Evolutionary conservation across 2,888 invertebrate genomes (phyloP).

Genomic region (Nematopogon swammerdamellus): DNA sequence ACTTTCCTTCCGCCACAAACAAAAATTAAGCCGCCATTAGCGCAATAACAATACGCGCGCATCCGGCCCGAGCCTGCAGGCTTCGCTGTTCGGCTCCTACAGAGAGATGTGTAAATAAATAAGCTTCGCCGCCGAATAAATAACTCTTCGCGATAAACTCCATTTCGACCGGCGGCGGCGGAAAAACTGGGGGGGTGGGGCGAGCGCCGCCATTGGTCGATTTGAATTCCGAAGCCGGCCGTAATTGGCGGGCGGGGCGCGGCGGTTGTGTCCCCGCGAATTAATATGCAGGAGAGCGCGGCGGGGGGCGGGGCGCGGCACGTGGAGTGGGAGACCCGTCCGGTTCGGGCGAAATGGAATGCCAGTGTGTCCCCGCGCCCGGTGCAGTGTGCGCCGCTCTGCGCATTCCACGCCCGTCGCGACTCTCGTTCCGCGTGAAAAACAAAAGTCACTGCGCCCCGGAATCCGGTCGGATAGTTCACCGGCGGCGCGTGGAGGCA

Average conservation of each 20-base stretch:
- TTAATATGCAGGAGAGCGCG: neutral
- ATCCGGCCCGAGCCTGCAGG: neutral
- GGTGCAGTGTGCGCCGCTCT: neutral
- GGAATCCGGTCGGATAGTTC: neutral
- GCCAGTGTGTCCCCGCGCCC: neutral
- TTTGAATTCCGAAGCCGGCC: neutral
- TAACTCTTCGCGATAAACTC: neutral
- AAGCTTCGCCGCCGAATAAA: neutral
- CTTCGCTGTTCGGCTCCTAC: neutral
- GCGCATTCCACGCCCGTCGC: neutral
- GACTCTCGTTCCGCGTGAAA: neutral
- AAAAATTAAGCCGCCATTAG: neutral
- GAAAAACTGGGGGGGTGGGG: neutral
- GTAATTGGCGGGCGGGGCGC: neutral
- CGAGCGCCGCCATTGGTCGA: neutral
- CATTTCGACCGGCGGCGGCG: neutral
- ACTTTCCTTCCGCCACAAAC: neutral
- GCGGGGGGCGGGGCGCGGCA: neutral
- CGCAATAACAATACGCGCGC: neutral
- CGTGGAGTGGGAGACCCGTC: neutral
- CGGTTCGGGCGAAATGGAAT: neutral
- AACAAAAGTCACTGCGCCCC: neutral
- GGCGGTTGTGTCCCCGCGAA: neutral
- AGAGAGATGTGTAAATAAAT: neutral
- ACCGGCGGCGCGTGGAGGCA: neutral